Conservation (phyloP, 1,140 invertebrate genomes). For the Oedothorax gibbosus region DNA sequence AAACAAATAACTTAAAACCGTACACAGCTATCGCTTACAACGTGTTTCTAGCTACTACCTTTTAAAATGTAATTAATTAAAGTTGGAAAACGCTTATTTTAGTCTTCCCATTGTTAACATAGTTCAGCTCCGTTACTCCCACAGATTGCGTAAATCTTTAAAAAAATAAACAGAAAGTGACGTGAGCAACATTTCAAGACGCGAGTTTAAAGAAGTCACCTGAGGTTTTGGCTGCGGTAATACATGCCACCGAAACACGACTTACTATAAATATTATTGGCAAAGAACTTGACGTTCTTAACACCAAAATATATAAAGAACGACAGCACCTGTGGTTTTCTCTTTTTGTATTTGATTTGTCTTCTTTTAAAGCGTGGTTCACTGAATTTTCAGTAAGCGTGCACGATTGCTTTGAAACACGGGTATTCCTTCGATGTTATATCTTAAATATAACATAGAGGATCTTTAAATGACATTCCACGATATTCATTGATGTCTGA, state of each 20-base stretch:
- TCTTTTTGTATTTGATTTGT: constrained; percentile 13
- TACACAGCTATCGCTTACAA: too few species aligned
- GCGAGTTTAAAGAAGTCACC: constrained; percentile 31
- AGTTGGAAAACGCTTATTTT: not conserved
- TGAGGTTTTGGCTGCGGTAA: constrained; percentile 46
- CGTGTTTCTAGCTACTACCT: too few species aligned
- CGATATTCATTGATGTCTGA: too few species aligned
- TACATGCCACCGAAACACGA: constrained; percentile 13
- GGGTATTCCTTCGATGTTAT: too few species aligned
- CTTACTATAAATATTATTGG: constrained; percentile 59
- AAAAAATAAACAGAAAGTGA: constrained; percentile 26
- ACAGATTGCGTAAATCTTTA: constrained; percentile 4
- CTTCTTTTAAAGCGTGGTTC: not conserved
- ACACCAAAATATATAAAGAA: constrained; percentile 38
- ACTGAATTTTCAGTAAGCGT: too few species aligned
- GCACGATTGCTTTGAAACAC: too few species aligned
- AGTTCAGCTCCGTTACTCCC: constrained; percentile 14
- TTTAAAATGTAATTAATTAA: too few species aligned
- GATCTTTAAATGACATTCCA: too few species aligned
- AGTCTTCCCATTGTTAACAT: not conserved
- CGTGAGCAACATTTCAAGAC: constrained; percentile 16
- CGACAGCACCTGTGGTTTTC: constrained; percentile 23
- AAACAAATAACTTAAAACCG: too few species aligned
- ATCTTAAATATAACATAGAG: too few species aligned
- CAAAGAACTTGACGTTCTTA: constrained; percentile 45